Conservation (phyloP, 2,113 vertebrate species). For the Sigmodon hispidus region DNA sequence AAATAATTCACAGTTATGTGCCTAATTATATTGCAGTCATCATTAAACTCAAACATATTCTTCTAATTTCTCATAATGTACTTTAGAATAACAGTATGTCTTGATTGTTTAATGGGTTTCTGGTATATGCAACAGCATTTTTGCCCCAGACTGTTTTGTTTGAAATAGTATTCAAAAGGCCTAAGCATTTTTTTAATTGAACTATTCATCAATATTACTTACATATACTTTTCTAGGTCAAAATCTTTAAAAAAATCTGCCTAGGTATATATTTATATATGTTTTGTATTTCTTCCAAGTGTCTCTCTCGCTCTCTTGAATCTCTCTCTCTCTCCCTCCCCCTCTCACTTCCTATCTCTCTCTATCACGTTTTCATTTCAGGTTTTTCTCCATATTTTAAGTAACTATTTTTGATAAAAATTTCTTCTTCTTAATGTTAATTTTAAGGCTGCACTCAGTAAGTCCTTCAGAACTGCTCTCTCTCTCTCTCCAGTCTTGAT, state of each 20-base stretch:
- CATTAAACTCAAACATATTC: not conserved
- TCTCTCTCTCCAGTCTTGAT: not conserved
- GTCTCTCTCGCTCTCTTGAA: not conserved
- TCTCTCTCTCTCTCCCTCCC: too few relatives aligned
- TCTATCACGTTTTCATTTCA: conserved; percentile 24
- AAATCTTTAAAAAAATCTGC: conserved; percentile 28
- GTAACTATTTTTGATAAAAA: not conserved
- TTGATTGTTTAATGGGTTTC: conserved; percentile 2
- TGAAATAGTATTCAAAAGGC: not conserved
- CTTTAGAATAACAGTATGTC: not conserved
- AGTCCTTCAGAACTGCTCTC: not conserved
- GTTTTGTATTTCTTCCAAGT: not conserved
- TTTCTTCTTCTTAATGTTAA: conserved; percentile 30
- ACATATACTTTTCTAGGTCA: conserved; percentile 41
- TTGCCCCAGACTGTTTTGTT: not conserved
- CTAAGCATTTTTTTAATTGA: not conserved
- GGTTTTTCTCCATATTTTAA: conserved; percentile 14
- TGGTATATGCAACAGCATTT: not conserved
- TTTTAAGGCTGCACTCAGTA: conserved; percentile 5
- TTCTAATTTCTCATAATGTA: not conserved
- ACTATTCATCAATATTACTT: conserved; percentile 20
- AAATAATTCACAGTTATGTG: not conserved
- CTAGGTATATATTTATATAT: not conserved
- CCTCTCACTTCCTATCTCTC: too few relatives aligned
- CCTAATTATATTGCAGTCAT: not conserved